Conservation (phyloP, 23 tunicate genomes). For the Halocynthia roretzi region DNA sequence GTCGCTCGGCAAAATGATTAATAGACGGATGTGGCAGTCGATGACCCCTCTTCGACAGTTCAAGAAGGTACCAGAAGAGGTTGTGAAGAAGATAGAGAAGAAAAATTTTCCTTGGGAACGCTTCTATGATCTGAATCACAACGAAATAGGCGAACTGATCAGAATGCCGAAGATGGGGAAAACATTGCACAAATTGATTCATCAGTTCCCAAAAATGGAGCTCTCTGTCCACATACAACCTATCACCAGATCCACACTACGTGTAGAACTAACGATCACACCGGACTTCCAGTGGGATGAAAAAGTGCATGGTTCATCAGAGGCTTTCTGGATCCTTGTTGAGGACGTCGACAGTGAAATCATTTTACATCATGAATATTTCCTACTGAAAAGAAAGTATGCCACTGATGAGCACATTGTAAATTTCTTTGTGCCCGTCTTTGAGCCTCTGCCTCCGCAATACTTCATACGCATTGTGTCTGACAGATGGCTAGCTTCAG, state of each 20-base stretch:
- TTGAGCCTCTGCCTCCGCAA: conserved; percentile 98
- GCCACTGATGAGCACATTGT: conserved; percentile 93
- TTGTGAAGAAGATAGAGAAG: conserved; percentile 90
- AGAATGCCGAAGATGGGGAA: conserved; percentile 94
- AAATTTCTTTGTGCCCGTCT: conserved; percentile 94
- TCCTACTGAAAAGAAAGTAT: conserved; percentile 82
- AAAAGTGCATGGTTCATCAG: conserved; percentile 70
- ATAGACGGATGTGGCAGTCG: conserved; percentile 95
- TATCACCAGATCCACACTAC: conserved; percentile 84
- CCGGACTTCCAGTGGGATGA: conserved; percentile 99
- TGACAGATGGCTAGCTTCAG: conserved; percentile 90
- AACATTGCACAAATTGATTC: conserved; percentile 76
- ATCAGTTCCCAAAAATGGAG: conserved; percentile 98
- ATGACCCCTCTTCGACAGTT: conserved; percentile 98
- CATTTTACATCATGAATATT: conserved; percentile 94
- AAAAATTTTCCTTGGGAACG: conserved; percentile 96
- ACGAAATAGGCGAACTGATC: conserved; percentile 94
- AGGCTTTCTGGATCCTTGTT: conserved; percentile 95
- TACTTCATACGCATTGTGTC: conserved; percentile 94
- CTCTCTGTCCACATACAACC: conserved; percentile 96
- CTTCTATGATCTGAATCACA: conserved; percentile 89
- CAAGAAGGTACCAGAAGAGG: conserved; percentile 88
- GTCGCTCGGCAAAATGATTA: conserved; percentile 85
- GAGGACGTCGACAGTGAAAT: conserved; percentile 98
- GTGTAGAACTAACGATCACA: conserved; percentile 92